Evolutionary conservation across 2,888 invertebrate species (phyloP).

Genomic region (Dilophus febrilis): DNA sequence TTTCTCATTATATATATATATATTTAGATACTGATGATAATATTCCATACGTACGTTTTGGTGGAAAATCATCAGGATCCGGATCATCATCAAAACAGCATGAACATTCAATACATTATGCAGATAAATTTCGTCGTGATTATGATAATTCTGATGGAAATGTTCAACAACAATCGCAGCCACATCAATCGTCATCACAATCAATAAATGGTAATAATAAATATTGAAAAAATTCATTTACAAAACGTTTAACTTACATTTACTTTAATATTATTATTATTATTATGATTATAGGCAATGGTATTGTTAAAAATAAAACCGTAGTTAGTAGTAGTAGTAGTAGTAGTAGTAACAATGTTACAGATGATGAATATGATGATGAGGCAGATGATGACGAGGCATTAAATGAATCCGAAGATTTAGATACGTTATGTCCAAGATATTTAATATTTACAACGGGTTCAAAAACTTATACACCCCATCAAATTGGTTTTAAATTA

Average conservation of each 20-base stretch:
- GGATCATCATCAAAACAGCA: constrained; percentile 33
- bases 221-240: background rate
- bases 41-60: constrained; percentile 4
- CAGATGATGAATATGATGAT: constrained; percentile 1
- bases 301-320: too few species aligned
- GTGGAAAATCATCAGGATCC: too few species aligned
- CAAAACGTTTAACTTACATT: too few species aligned
- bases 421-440: constrained; percentile 42
- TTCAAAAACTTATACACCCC: constrained; percentile 66
- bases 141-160: constrained; percentile 12
- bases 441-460: constrained; percentile 68
- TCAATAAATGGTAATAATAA: background rate
- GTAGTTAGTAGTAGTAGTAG: too few species aligned
- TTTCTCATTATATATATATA: too few species aligned
- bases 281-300: too few species aligned
- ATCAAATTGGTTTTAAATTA: constrained; percentile 65
- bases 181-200: too few species aligned
- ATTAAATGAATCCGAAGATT: constrained; percentile 31
- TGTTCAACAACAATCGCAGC: too few species aligned
- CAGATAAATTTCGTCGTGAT: constrained; percentile 37
- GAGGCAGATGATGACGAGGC: background rate
- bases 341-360: background rate
- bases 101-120: constrained; percentile 41
- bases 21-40: too few species aligned
- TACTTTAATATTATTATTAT: too few species aligned